phyloP scores from a whole-genome alignment of 2,888 invertebrate genomes.

The Pseudococcus longispinus region DNA sequence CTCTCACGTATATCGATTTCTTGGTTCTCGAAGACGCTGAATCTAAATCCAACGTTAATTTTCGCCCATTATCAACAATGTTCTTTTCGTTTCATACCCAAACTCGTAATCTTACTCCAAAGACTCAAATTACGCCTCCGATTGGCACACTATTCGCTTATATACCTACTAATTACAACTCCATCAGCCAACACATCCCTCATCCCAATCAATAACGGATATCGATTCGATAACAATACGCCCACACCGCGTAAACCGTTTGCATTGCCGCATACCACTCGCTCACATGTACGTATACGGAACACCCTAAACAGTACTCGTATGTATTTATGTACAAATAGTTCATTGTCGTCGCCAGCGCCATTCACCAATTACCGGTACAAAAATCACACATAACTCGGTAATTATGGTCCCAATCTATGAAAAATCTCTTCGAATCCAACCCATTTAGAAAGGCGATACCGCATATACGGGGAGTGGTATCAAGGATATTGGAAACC shows the following conservation, averaged over 20 bases:
- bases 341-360: constrained; percentile 13
- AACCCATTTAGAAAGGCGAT: constrained; percentile 34
- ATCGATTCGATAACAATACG: constrained; percentile 6
- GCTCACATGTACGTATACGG: background rate
- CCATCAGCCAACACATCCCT: background rate
- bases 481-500: constrained; percentile 23
- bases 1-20: background rate
- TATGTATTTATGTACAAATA: background rate
- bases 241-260: background rate
- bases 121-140: background rate
- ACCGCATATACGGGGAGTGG: background rate
- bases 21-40: background rate
- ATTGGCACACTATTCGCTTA: background rate
- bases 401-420: background rate
- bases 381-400: constrained; percentile 10
- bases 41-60: background rate
- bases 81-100: background rate
- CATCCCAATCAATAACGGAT: background rate
- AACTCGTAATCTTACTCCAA: background rate
- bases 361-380: constrained; percentile 7
- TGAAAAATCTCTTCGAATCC: background rate
- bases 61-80: background rate
- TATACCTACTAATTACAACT: background rate
- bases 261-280: background rate
- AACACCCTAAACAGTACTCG: background rate